Conservation (phyloP, 2,113 vertebrate genomes). For the Alosa alosa region DNA sequence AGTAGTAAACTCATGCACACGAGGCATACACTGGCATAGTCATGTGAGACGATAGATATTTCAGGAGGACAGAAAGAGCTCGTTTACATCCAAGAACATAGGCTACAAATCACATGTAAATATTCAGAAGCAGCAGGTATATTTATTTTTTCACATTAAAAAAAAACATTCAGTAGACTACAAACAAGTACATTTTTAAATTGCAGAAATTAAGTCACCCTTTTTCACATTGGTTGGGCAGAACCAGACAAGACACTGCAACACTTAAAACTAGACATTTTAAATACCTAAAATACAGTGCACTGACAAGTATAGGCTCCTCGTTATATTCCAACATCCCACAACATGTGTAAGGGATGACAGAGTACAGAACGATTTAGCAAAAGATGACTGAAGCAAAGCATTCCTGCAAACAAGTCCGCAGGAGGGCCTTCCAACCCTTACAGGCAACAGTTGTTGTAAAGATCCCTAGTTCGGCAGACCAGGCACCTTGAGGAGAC, state of each 20-base stretch:
- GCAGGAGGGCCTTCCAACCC: not conserved
- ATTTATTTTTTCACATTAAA: conserved; percentile 70
- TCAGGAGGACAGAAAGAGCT: no score
- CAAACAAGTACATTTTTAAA: conserved; percentile 22
- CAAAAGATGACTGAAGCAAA: no score
- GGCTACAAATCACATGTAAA: not conserved
- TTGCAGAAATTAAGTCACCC: conserved; percentile 35
- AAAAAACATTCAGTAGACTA: not conserved
- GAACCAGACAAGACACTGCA: conserved; percentile 21
- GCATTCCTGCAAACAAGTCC: not conserved
- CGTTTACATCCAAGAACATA: not conserved
- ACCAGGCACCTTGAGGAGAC: conserved; percentile 51
- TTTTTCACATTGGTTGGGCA: not conserved
- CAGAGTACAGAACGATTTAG: no score
- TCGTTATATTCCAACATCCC: conserved; percentile 6
- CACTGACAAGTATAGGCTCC: not conserved
- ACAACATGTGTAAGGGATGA: conserved; percentile 6
- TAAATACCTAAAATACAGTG: conserved; percentile 23
- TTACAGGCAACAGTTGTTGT: not conserved
- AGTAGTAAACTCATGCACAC: not conserved
- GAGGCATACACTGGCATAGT: not conserved
- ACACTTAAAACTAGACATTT: conserved; percentile 40
- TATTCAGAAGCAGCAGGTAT: conserved; percentile 57
- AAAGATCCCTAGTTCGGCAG: conserved; percentile 37
- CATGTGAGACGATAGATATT: not conserved